Base-by-base conservation (phyloP, 1,140 invertebrate species). In the Lepidostoma basale region DNA sequence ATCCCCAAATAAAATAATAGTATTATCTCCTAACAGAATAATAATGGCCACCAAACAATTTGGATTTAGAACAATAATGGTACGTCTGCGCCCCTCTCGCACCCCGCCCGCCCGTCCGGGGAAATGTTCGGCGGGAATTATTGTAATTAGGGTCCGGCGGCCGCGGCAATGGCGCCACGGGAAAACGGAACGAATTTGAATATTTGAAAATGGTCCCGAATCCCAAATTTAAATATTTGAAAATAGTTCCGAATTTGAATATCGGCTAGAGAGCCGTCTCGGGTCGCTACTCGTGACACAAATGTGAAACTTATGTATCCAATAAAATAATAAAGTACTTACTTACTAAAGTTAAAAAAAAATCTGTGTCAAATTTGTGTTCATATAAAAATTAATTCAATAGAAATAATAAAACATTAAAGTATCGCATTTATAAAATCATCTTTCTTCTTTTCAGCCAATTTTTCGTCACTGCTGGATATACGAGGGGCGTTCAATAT, bases 1-100 rank as follows among this genome's bases (percentile, higher is more conserved):
- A 67, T 45, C 10, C 59, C 40, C 56, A 58, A 66, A 69, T 59
- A 64, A 69, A 69, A 69, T 68, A 68, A 66, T 52, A 66, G 44
- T 66, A 42, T 42, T 42, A 69, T 69, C 67, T 36, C 26, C 69
- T 62, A 65, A 70, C 68, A 70, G 62, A 70, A 63, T 70, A 70
- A 67, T 62, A 62, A 62, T 42, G 22, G 23, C 60, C 25, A 47
- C 63, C 62, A 44, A 63, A 70, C 64, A 64, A 70, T 70, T 70
- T 70, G 63, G 69, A 70, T 70, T 62, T 63, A 63, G 67, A 63
- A 70, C 69, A 70, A 70, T 70, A 70, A 70, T 66, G 49, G 56
- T 44, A 44, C 56, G 56, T 56, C 56, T 40, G 36, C 56, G 4
- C 6, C 12, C 12, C 5, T 33, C 6, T 5, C 30, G 30, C 30